phyloP scores from a whole-genome alignment of 2,888 invertebrate species.

The Anoplius nigerrimus region DNA sequence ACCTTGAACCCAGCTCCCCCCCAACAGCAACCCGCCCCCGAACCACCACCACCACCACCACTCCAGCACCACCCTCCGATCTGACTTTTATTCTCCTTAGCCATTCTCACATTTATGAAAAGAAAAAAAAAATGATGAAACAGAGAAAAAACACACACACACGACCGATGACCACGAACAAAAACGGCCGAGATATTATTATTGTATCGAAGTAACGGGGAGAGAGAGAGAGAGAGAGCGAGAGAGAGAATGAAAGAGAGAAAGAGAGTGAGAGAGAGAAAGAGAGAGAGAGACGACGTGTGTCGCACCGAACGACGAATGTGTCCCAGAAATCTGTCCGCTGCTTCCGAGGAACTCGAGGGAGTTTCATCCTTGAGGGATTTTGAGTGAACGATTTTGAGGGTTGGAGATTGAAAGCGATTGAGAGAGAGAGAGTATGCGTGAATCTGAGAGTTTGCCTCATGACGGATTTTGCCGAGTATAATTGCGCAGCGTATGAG shows the following conservation, averaged over 20 bases:
- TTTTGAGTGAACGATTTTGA: no score
- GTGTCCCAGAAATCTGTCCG: constrained; percentile 66
- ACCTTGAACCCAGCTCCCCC: constrained; percentile 62
- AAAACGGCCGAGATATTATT: constrained; percentile 53
- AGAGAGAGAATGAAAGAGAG: no score
- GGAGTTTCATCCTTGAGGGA: constrained; percentile 53
- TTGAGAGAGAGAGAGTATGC: background rate
- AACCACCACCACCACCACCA: constrained; percentile 48
- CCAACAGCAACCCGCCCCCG: no score
- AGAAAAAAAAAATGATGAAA: no score
- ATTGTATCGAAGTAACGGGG: constrained; percentile 23
- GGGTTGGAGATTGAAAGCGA: constrained; percentile 33
- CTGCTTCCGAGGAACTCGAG: constrained; percentile 68
- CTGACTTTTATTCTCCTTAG: constrained; percentile 62
- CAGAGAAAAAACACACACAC: no score
- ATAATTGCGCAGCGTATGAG: no score
- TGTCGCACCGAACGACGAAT: constrained; percentile 35
- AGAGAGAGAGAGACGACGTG: constrained; percentile 59
- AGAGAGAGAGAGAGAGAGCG: no score
- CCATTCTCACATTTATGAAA: no score
- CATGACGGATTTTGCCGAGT: no score
- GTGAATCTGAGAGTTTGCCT: no score
- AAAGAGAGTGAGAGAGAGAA: no score
- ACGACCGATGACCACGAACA: constrained; percentile 43
- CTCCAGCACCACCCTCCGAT: constrained; percentile 64